Evolutionary conservation across 2,888 invertebrate genomes (phyloP).

Genomic region (Oscheius sp.): DNA sequence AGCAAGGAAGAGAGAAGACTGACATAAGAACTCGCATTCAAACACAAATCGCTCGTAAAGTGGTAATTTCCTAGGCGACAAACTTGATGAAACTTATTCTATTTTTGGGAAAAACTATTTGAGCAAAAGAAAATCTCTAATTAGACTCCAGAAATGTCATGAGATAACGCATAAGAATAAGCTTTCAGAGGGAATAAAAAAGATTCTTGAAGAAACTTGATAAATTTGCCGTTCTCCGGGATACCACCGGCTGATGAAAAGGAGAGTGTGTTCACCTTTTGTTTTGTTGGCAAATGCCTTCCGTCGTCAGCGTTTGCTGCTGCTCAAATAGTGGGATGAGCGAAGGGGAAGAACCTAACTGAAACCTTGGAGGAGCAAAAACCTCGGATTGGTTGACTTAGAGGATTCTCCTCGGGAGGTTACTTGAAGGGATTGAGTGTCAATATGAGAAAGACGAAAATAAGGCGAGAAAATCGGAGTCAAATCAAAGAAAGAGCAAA

Average conservation of each 20-base stretch:
- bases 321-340: conserved; percentile 17
- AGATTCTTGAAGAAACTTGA: no score
- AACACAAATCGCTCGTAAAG: conserved; percentile 9
- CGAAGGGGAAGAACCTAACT: neutral
- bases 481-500: conserved; percentile 23
- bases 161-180: neutral
- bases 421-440: neutral
- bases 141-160: neutral
- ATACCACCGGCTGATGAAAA: neutral
- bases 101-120: neutral
- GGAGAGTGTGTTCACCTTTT: conserved; percentile 24
- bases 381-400: neutral
- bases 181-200: no score
- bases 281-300: conserved; percentile 30
- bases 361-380: neutral
- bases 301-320: conserved; percentile 21
- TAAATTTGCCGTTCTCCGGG: no score
- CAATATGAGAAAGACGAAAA: neutral
- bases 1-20: conserved; percentile 18
- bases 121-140: neutral
- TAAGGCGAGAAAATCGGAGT: conserved; percentile 1
- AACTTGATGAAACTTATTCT: no score
- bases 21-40: conserved; percentile 14
- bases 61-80: conserved; percentile 9
- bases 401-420: neutral